A percentile compares a stretch with the other conserved stretches of the same genome.
Evolutionary conservation across 2,888 invertebrate genomes (phyloP).

Genomic region (Morpho deidamia): DNA sequence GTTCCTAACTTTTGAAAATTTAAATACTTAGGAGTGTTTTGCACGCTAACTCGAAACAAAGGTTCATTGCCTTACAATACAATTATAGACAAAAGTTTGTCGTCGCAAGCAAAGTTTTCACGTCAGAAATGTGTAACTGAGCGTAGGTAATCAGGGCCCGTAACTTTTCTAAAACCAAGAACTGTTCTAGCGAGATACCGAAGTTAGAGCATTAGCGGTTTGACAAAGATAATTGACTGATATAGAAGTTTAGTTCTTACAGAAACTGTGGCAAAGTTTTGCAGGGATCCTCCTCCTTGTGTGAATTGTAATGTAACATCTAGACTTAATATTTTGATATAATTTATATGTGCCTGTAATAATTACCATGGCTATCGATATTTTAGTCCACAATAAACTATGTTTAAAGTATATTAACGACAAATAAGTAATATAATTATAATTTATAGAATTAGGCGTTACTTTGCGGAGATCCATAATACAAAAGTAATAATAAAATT

Average conservation of each 20-base stretch:
- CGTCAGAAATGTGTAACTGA: constrained; percentile 18
- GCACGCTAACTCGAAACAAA: neutral
- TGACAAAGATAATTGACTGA: constrained; percentile 13
- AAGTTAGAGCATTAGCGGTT: constrained; percentile 18
- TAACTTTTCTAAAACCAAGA: constrained; percentile 18
- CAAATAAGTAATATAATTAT: too few relatives aligned
- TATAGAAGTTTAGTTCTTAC: constrained; percentile 4
- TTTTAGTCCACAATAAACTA: too few relatives aligned
- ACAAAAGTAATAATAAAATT: too few relatives aligned
- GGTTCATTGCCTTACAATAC: constrained; percentile 4
- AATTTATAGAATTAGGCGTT: too few relatives aligned
- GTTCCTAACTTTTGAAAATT: constrained; percentile 15
- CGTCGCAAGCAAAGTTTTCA: constrained; percentile 10
- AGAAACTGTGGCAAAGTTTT: neutral
- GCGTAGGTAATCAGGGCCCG: constrained; percentile 16
- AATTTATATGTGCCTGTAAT: too few relatives aligned
- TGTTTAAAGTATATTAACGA: too few relatives aligned
- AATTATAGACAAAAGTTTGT: constrained; percentile 7
- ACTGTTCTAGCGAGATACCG: constrained; percentile 18
- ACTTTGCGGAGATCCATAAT: too few relatives aligned
- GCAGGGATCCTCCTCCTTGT: neutral
- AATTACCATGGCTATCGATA: too few relatives aligned
- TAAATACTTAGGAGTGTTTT: constrained; percentile 2
- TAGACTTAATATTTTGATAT: too few relatives aligned
- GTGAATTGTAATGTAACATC: neutral